phyloP scores from a whole-genome alignment of 2,888 invertebrate genomes.

The Dicycla oo region DNA sequence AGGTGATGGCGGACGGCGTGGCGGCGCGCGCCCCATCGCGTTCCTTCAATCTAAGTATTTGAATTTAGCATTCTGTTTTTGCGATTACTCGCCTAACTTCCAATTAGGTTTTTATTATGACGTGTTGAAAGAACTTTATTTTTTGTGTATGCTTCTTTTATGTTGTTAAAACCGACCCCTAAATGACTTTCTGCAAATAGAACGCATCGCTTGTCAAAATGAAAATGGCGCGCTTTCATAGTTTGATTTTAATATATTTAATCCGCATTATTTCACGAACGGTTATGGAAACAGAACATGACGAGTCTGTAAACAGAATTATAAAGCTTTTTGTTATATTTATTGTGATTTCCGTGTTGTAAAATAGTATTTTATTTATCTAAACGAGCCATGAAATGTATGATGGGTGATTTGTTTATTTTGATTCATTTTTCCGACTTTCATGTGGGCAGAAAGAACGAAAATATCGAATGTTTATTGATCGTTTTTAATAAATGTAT shows the following conservation, averaged over 20 bases:
- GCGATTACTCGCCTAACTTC: slow-evolving; percentile 69
- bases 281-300: slow-evolving; percentile 70
- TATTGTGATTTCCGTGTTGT: slow-evolving; percentile 65
- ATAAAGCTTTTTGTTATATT: slow-evolving; percentile 70
- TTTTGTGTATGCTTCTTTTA: slow-evolving; percentile 31
- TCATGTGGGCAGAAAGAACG: slow-evolving; percentile 54
- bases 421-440: slow-evolving; percentile 58
- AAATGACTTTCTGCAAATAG: slow-evolving; percentile 20
- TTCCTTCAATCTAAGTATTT: slow-evolving; percentile 75
- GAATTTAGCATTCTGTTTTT: slow-evolving; percentile 74
- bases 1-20: slow-evolving; percentile 71
- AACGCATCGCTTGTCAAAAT: slow-evolving; percentile 18
- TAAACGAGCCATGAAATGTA: slow-evolving; percentile 60
- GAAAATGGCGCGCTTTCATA: slow-evolving; percentile 8
- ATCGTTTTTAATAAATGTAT: slow-evolving; percentile 51
- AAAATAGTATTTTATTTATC: slow-evolving; percentile 64
- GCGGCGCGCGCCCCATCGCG: slow-evolving; percentile 68
- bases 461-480: slow-evolving; percentile 61
- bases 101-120: slow-evolving; percentile 69
- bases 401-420: slow-evolving; percentile 64
- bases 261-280: slow-evolving; percentile 69
- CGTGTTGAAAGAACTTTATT: slow-evolving; percentile 58
- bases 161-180: slow-evolving; percentile 31
- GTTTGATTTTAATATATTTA: slow-evolving; percentile 52
- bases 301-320: slow-evolving; percentile 75